Conservation (phyloP, 2,113 vertebrate genomes). For the Charadrius vociferus region DNA sequence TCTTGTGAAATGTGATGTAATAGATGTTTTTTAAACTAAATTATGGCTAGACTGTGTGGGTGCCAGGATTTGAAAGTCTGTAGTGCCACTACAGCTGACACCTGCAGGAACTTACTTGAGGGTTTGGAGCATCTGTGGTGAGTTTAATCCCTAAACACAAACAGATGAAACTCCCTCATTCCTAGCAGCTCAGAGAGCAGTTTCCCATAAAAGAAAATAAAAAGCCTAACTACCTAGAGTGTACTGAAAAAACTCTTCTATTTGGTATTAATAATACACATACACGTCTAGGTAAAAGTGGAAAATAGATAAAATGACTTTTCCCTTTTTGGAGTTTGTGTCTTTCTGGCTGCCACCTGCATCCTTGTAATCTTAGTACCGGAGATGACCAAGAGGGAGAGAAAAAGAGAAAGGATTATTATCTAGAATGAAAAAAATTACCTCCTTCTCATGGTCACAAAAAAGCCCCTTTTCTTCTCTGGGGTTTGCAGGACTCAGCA, state of each 20-base stretch:
- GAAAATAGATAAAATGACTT: neutral
- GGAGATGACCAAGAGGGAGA: neutral
- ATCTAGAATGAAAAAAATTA: neutral
- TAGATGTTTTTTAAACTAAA: neutral
- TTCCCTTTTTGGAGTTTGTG: neutral
- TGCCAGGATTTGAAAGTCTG: constrained; percentile 13
- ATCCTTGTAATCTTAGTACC: neutral
- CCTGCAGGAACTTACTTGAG: constrained; percentile 10
- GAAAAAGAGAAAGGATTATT: neutral
- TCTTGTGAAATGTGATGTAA: neutral
- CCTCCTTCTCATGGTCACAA: neutral
- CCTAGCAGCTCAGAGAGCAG: neutral
- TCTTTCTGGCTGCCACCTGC: neutral
- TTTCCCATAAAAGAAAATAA: neutral
- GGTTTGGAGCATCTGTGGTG: neutral
- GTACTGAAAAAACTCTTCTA: neutral
- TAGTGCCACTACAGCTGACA: neutral
- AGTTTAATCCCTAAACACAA: constrained; percentile 26
- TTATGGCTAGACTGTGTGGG: neutral
- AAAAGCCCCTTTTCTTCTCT: neutral
- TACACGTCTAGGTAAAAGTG: neutral
- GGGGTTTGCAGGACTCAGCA: neutral
- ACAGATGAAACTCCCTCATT: neutral
- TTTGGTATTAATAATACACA: neutral
- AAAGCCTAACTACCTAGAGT: neutral